Conservation (phyloP, 2,113 vertebrate genomes). For the Talpa occidentalis region DNA sequence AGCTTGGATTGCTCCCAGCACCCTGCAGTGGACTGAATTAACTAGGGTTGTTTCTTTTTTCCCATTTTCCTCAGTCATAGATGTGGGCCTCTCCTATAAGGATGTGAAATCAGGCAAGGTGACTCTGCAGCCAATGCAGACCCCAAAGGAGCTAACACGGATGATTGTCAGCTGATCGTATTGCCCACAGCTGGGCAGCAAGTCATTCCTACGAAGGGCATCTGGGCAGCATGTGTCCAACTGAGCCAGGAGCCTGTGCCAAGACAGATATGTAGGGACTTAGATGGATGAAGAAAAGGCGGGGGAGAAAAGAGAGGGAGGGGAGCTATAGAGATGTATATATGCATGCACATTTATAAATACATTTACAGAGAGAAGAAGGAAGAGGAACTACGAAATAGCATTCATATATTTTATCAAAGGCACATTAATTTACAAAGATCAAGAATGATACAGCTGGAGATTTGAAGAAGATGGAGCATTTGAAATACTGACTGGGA, state of each 20-base stretch:
- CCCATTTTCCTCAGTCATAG: neutral
- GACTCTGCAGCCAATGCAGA: neutral
- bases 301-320: neutral
- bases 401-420: neutral
- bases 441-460: neutral
- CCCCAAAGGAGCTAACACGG: neutral
- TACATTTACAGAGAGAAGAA: neutral
- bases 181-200: neutral
- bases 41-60: neutral
- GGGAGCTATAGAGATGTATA: neutral
- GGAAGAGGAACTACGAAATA: neutral
- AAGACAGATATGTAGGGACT: neutral
- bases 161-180: neutral
- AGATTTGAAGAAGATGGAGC: neutral
- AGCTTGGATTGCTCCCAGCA: neutral
- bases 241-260: neutral
- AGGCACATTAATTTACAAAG: conserved; percentile 25
- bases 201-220: neutral
- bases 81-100: neutral
- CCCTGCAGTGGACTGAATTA: neutral
- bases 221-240: neutral
- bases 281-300: neutral
- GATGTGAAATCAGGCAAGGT: neutral
- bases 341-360: neutral
- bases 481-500: conserved; percentile 12